A percentile compares a stretch with the other conserved stretches of the same genome.
These are phyloP conservation scores for Leucophenga varia DNA, from an alignment of 1,140 invertebrate genomes.

Conservation along the genomic window DNA sequence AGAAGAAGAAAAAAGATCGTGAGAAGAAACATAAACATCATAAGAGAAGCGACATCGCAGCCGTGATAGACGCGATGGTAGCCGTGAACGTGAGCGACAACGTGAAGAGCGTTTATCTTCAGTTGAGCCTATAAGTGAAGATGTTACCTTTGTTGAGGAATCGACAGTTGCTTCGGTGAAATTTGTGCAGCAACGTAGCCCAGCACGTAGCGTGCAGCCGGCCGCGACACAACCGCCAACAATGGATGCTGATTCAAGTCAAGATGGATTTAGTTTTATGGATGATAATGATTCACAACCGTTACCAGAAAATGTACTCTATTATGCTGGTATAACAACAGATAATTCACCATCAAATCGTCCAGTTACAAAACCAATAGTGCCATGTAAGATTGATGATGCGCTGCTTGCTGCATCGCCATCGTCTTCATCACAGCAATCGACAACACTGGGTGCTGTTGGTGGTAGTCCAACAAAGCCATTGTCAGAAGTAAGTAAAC, in stretches of 20 bases:
- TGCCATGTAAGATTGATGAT: conserved; percentile 39
- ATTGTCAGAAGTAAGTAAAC: conserved; percentile 33
- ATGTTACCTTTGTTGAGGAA: conserved; percentile 20
- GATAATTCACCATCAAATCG: conserved; percentile 51
- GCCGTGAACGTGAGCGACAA: conserved; percentile 34
- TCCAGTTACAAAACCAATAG: conserved; percentile 44
- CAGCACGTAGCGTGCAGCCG: too few species aligned
- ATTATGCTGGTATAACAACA: conserved; percentile 51
- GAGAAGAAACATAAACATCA: conserved; percentile 73
- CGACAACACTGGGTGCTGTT: conserved; percentile 26
- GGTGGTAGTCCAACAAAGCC: conserved; percentile 46
- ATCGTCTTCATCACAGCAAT: conserved; percentile 27
- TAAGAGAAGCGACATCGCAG: conserved; percentile 62
- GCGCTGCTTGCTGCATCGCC: conserved; percentile 30
- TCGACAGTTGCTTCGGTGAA: background rate
- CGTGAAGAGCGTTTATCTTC: conserved; percentile 22
- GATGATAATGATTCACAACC: conserved; percentile 45
- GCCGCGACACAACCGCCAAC: conserved; percentile 15
- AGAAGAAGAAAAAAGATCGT: conserved; percentile 73
- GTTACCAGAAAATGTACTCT: conserved; percentile 54
- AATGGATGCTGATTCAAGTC: conserved; percentile 40
- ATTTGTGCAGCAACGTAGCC: conserved; percentile 14
- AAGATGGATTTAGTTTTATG: conserved; percentile 58
- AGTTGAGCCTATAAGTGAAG: conserved; percentile 22
- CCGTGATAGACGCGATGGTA: conserved; percentile 13